Conservation (phyloP, 2,113 vertebrate species). For the Myxocyprinus asiaticus region DNA sequence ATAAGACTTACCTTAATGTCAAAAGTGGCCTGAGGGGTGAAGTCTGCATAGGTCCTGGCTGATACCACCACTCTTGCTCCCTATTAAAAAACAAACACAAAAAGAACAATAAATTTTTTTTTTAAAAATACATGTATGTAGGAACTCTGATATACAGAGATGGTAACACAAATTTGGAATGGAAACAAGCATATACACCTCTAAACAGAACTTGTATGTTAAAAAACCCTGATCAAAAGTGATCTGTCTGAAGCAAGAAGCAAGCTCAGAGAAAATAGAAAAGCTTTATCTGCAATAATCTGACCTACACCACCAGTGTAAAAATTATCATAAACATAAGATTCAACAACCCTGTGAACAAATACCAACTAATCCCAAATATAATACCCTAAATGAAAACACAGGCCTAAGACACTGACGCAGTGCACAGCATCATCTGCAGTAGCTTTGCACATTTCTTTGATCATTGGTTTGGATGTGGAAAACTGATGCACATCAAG, state of each 20-base stretch:
- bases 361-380: too few species aligned
- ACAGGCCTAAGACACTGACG: neutral
- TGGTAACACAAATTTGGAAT: too few species aligned
- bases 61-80: conserved; percentile 63
- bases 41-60: conserved; percentile 84
- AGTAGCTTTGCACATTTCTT: neutral
- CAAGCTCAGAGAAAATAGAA: neutral
- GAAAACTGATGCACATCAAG: neutral
- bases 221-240: neutral
- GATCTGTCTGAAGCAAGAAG: conserved; percentile 14
- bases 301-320: neutral
- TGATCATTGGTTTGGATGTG: neutral
- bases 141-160: too few species aligned
- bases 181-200: neutral
- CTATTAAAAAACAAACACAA: conserved; percentile 42
- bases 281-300: neutral
- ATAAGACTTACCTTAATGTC: conserved; percentile 85
- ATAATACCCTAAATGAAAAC: too few species aligned
- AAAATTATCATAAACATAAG: too few species aligned
- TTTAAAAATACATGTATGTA: too few species aligned
- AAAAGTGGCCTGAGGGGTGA: conserved; percentile 85
- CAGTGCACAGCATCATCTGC: neutral
- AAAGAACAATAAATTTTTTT: neutral
- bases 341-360: too few species aligned
- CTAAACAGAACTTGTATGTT: neutral